Conservation (phyloP, 2,888 invertebrate species). For the Orgyia antiqua region DNA sequence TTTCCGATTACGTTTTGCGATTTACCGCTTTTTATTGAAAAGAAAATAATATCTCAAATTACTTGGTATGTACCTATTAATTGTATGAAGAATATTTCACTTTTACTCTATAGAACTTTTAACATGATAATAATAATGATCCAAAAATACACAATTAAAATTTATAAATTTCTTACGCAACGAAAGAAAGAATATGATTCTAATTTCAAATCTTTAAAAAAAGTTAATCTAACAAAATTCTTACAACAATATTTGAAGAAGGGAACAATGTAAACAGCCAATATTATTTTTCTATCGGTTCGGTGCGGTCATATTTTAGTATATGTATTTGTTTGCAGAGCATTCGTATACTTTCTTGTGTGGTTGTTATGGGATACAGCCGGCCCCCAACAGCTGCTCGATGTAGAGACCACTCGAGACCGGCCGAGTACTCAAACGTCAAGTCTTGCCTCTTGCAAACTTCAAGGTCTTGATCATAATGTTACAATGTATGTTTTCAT, state of each 20-base stretch:
- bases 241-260: slow-evolving; percentile 46
- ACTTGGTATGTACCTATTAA: too few relatives aligned
- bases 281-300: slow-evolving; percentile 37
- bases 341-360: slow-evolving; percentile 49
- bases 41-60: too few relatives aligned
- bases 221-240: slow-evolving; percentile 39
- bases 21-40: background rate
- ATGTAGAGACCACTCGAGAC: slow-evolving; percentile 44
- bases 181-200: slow-evolving; percentile 15
- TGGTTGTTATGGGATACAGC: slow-evolving; percentile 53
- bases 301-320: slow-evolving; percentile 33
- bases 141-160: too few relatives aligned
- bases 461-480: slow-evolving; percentile 28
- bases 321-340: slow-evolving; percentile 59
- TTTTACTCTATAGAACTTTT: too few relatives aligned
- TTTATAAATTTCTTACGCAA: too few relatives aligned
- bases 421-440: slow-evolving; percentile 31
- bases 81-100: too few relatives aligned
- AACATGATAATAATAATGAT: too few relatives aligned
- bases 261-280: slow-evolving; percentile 41
- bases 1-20: slow-evolving; percentile 23
- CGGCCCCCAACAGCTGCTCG: slow-evolving; percentile 54
- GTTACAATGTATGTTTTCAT: slow-evolving; percentile 25
- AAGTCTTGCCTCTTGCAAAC: slow-evolving; percentile 30
- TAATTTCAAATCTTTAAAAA: slow-evolving; percentile 24